Percentiles rank a stretch among this genome's conserved stretches.
These are phyloP conservation scores for Pristionchus maxplancki DNA, from an alignment of 2,888 invertebrate genomes.

Conservation along the genomic window DNA sequence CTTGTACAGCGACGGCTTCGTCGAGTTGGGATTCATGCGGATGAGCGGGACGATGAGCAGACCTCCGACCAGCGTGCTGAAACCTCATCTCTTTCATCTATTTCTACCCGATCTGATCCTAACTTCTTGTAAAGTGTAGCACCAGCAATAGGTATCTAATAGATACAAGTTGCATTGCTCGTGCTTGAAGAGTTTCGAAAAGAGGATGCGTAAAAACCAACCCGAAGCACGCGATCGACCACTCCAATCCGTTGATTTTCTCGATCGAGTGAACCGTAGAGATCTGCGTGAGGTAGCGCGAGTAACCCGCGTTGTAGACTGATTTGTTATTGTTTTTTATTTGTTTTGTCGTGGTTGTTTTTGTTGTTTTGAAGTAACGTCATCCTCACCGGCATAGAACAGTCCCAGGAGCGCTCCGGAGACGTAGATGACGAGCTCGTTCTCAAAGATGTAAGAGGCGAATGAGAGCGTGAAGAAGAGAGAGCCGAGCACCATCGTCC, in stretches of 20 bases:
- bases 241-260: slow-evolving; percentile 49
- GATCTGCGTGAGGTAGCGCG: slow-evolving; percentile 44
- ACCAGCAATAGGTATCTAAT: no score
- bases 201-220: no score
- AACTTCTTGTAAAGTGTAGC: no score
- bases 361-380: neutral
- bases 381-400: slow-evolving; percentile 17
- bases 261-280: slow-evolving; percentile 22
- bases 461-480: slow-evolving; percentile 46
- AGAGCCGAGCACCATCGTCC: slow-evolving; percentile 48
- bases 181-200: no score
- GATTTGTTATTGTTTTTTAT: neutral
- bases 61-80: slow-evolving; percentile 36
- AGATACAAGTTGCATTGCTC: no score
- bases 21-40: slow-evolving; percentile 40
- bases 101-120: no score
- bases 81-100: neutral
- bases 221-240: slow-evolving; percentile 45
- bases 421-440: slow-evolving; percentile 26
- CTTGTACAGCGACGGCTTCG: slow-evolving; percentile 24
- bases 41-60: slow-evolving; percentile 13
- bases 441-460: slow-evolving; percentile 21
- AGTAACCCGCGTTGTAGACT: slow-evolving; percentile 46
- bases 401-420: slow-evolving; percentile 33
- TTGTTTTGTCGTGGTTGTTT: neutral